Evolutionary conservation across 1,140 invertebrate species (phyloP).

Genomic region (Drosophila jambulina): DNA sequence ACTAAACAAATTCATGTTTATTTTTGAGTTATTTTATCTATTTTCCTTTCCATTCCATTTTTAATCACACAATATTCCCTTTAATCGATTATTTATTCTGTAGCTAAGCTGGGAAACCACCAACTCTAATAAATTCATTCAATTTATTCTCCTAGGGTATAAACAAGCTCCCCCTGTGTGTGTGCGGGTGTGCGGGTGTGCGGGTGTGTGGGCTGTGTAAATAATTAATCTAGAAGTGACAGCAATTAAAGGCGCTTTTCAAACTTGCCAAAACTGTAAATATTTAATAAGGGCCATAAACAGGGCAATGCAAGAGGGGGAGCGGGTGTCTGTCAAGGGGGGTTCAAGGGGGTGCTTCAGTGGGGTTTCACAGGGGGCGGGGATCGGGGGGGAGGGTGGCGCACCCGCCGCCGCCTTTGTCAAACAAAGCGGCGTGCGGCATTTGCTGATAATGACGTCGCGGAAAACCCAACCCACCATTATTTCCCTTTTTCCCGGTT

Average conservation of each 20-base stretch:
- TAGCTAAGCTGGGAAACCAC: conserved; percentile 19
- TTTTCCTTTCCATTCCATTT: background rate
- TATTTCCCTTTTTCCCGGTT: background rate
- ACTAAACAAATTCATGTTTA: background rate
- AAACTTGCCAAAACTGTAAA: conserved; percentile 72
- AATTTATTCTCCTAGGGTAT: conserved; percentile 38
- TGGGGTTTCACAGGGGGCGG: background rate
- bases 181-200: conserved; percentile 20
- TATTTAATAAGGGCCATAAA: conserved; percentile 76
- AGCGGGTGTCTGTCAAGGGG: background rate
- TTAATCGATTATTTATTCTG: conserved; percentile 23
- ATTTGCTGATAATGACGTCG: conserved; percentile 67
- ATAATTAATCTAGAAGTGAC: conserved; percentile 78
- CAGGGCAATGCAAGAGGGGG: conserved; percentile 26
- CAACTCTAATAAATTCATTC: conserved; percentile 32
- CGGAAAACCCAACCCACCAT: background rate
- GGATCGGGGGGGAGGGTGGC: background rate
- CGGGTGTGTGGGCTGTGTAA: conserved; percentile 55
- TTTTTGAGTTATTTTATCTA: background rate
- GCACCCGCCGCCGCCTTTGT: conserved; percentile 29
- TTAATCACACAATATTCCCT: background rate
- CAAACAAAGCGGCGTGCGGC: conserved; percentile 69
- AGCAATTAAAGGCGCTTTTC: conserved; percentile 80
- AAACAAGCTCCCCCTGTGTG: background rate
- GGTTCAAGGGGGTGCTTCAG: conserved; percentile 10